Evolutionary conservation across 2,888 invertebrate genomes (phyloP).

Genomic region (Drosophila buzzatii): DNA sequence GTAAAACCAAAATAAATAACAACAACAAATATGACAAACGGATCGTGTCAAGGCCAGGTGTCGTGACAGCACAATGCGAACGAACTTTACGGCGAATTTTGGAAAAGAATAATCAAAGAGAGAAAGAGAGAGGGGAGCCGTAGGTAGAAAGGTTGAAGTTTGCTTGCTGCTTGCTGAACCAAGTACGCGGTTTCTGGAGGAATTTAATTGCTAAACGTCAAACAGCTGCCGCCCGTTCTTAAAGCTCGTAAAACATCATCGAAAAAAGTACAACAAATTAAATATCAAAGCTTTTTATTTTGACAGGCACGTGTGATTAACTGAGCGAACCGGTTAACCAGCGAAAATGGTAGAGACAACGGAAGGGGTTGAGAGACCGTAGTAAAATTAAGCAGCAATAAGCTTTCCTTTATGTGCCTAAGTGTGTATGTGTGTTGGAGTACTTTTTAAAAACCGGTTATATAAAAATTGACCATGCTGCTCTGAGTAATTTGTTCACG

Average conservation of each 20-base stretch:
- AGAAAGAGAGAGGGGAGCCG: background rate
- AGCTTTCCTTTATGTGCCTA: background rate
- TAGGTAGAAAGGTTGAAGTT: background rate
- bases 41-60: conserved; percentile 57
- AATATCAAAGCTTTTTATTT: conserved; percentile 9
- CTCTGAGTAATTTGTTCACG: conserved; percentile 17
- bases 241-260: conserved; percentile 1
- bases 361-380: background rate
- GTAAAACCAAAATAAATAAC: background rate
- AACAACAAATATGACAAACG: conserved; percentile 7
- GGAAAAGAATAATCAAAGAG: background rate
- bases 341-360: background rate
- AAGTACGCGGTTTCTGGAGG: background rate
- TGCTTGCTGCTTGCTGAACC: background rate
- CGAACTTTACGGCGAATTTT: conserved; percentile 17
- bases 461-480: conserved; percentile 61
- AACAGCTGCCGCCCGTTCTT: conserved; percentile 10
- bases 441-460: conserved; percentile 60
- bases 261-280: background rate
- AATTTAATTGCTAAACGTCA: background rate
- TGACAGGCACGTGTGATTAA: conserved; percentile 18
- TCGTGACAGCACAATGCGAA: conserved; percentile 31
- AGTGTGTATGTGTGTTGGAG: background rate
- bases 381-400: conserved; percentile 5
- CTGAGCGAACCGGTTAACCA: conserved; percentile 35